Percentiles rank a stretch among this genome's conserved stretches.
Evolutionary conservation across 2,113 vertebrate genomes (phyloP).

Genomic region (Lagopus leucura): DNA sequence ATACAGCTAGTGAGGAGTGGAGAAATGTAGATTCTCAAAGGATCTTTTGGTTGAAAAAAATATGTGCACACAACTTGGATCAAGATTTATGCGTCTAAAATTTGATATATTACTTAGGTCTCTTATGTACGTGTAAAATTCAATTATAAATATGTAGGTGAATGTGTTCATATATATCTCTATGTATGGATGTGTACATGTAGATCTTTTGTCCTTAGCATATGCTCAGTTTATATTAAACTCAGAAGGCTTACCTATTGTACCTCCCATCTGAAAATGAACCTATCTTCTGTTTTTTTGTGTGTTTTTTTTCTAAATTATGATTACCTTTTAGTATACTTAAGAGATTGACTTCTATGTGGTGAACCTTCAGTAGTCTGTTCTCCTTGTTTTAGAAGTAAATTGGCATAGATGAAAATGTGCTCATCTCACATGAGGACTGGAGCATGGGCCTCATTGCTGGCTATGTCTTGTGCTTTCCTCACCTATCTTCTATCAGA

Average conservation of each 20-base stretch:
- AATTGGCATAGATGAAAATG: background rate
- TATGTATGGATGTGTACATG: background rate
- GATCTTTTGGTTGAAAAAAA: background rate
- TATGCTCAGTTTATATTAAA: background rate
- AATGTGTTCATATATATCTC: background rate
- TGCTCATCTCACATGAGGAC: background rate
- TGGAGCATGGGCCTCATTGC: background rate
- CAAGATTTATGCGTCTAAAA: background rate
- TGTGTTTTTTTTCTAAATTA: background rate
- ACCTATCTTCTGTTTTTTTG: background rate
- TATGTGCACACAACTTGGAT: background rate
- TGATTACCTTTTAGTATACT: background rate
- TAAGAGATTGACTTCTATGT: background rate
- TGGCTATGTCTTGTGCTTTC: rapidly evolving
- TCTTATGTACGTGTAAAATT: background rate
- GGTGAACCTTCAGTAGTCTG: background rate
- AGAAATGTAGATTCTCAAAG: background rate
- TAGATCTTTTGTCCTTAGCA: background rate
- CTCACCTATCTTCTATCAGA: background rate
- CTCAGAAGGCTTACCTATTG: background rate
- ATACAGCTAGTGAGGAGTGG: background rate
- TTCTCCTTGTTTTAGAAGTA: background rate
- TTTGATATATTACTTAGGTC: background rate
- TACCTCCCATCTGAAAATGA: background rate
- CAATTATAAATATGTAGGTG: background rate